Percentiles rank a stretch among this genome's conserved stretches.
Evolutionary conservation across 2,113 vertebrate species (phyloP).

Genomic region (Phaethon lepturus): DNA sequence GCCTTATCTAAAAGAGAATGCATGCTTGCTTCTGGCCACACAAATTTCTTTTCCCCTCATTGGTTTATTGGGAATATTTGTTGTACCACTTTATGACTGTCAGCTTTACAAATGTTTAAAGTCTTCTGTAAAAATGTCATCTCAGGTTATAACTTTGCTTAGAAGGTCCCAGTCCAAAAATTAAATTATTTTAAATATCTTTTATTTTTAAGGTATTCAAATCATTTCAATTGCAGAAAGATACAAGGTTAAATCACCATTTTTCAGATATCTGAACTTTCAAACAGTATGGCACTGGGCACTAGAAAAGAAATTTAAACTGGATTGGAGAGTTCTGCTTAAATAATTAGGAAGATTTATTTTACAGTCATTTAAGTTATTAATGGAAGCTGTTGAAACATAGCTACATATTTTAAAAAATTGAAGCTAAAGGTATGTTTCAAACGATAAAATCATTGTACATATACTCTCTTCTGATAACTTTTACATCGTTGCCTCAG

Average conservation of each 20-base stretch:
- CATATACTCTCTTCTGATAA: background rate
- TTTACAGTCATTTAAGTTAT: background rate
- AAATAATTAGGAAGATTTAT: background rate
- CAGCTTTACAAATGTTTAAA: background rate
- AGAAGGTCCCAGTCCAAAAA: background rate
- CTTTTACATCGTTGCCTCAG: background rate
- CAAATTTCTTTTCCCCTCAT: background rate
- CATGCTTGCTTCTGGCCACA: background rate
- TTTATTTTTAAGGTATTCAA: background rate
- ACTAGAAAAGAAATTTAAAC: background rate
- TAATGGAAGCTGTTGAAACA: background rate
- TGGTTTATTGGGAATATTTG: background rate
- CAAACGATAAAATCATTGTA: background rate
- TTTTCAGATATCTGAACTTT: background rate
- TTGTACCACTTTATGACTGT: background rate
- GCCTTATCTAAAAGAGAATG: constrained; percentile 52
- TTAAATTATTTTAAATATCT: background rate
- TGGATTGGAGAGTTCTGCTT: background rate
- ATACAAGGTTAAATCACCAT: background rate
- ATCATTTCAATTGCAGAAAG: background rate
- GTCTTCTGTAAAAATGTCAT: background rate
- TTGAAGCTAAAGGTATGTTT: background rate
- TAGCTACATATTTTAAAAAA: background rate
- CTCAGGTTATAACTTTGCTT: background rate
- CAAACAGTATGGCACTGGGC: background rate